Evolutionary conservation across 2,113 vertebrate species (phyloP), one percentile per base, ranked within the genome.

Genomic region (Percina caprodes): DNA sequence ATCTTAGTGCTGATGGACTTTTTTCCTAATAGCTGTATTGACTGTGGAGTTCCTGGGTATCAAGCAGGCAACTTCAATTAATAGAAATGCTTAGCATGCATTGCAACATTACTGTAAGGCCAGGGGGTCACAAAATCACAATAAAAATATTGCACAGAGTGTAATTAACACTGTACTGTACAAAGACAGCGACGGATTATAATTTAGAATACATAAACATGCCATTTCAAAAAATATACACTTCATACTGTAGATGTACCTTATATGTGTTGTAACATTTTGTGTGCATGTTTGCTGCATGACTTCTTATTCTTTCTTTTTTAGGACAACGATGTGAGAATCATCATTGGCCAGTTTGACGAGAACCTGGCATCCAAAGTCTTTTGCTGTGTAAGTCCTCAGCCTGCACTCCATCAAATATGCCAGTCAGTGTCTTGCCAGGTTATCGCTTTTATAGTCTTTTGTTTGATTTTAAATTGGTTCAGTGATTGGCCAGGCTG

Each of bases 341-440:
- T 99, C 94, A 99, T 99, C 84, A 97, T 99, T 45, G 98, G 98
- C 60, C 98, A 99, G 93, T 99, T 99, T 94, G 97, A 99, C 81
- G 97, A 99, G 92, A 94, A 98, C 92, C 95, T 98, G 95, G 98
- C 98, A 72, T 96, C 97, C 66, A 99, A 98, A 96, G 97, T 99
- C 88, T 99, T 99, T 94, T 99, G 98, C 84, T 99, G 98, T 85
- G 98, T 99, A 95, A 99, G 98, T 99, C 49, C 2, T 26, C n/a
- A 11, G n/a, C 55, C 9, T 21, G 2, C 18, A 52, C 8, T 49
- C 16, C 23, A 55, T 33, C n/a, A 54, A 49, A 16, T 65, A 51
- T 63, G 19, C 13, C 52, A 70, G 3, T 18, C 51, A 59, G 39
- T 33, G 30, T 85, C 42, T 18, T 11, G 15, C 6, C 1, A 52